Conservation (phyloP, 2,888 invertebrate species). For the Troides helena region DNA sequence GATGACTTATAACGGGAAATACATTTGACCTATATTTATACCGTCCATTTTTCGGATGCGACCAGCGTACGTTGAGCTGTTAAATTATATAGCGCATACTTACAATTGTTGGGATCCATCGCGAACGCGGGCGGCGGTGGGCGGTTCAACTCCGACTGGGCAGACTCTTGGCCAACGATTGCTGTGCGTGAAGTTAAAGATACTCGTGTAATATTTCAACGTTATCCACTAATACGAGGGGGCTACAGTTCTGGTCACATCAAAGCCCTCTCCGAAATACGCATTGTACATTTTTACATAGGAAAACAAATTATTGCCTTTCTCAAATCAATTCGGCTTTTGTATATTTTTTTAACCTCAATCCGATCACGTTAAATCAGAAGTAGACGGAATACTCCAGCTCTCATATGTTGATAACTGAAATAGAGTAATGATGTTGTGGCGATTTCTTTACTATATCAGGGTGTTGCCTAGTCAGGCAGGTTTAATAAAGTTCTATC, state of each 20-base stretch:
- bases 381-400: too few species aligned
- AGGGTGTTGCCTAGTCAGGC: too few species aligned
- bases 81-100: conserved; percentile 26
- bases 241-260: conserved; percentile 8
- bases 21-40: conserved; percentile 64
- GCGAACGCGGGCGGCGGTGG: conserved; percentile 20
- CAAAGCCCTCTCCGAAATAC: too few species aligned
- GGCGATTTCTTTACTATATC: too few species aligned
- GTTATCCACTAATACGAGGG: conserved; percentile 10
- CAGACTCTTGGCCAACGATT: conserved; percentile 36
- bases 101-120: conserved; percentile 15
- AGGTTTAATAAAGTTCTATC: too few species aligned
- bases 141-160: conserved; percentile 37
- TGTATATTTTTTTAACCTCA: neutral
- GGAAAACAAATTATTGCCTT: conserved; percentile 8
- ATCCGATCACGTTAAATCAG: too few species aligned
- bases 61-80: conserved; percentile 32
- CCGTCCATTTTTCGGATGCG: conserved; percentile 41
- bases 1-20: conserved; percentile 71
- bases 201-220: conserved; percentile 25
- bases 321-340: neutral
- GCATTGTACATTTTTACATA: too few species aligned
- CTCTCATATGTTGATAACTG: too few species aligned
- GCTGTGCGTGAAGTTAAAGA: conserved; percentile 18
- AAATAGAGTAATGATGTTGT: too few species aligned